These are phyloP conservation scores for Pachycephala philippinensis DNA, from an alignment of 2,113 vertebrate genomes.

Conservation along the genomic window DNA sequence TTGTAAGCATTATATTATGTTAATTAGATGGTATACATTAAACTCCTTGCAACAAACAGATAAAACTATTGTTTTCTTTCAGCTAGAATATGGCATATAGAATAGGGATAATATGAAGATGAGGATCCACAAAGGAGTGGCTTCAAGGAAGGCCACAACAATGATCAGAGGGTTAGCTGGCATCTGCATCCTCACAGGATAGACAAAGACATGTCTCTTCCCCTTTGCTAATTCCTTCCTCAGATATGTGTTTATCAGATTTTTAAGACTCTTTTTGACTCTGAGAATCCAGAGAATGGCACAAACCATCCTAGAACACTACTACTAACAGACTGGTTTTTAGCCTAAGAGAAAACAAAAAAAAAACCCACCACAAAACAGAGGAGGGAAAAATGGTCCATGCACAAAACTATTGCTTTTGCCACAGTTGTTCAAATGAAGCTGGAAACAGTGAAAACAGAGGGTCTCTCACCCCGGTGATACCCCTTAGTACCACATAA, in stretches of 20 bases:
- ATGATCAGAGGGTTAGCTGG: not conserved
- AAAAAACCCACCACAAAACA: not conserved
- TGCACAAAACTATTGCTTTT: not conserved
- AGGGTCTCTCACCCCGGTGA: not conserved
- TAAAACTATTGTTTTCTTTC: not conserved
- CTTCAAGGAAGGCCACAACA: not conserved
- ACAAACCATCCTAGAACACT: not conserved
- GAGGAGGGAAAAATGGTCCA: fast-evolving
- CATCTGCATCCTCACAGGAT: not conserved
- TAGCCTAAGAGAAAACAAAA: not conserved
- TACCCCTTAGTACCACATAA: fast-evolving
- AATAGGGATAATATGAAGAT: not conserved
- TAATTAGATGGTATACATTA: not conserved
- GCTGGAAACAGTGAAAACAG: not conserved
- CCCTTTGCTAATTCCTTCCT: not conserved
- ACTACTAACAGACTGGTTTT: not conserved
- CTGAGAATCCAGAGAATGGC: not conserved
- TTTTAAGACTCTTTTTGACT: not conserved
- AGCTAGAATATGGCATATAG: not conserved
- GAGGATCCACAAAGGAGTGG: not conserved
- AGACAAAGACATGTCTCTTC: fast-evolving
- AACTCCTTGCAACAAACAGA: not conserved
- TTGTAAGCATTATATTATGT: not conserved
- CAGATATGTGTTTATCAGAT: not conserved
- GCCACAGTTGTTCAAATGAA: not conserved